Conservation (phyloP, 2,888 invertebrate species). For the Sesamia inferens region DNA sequence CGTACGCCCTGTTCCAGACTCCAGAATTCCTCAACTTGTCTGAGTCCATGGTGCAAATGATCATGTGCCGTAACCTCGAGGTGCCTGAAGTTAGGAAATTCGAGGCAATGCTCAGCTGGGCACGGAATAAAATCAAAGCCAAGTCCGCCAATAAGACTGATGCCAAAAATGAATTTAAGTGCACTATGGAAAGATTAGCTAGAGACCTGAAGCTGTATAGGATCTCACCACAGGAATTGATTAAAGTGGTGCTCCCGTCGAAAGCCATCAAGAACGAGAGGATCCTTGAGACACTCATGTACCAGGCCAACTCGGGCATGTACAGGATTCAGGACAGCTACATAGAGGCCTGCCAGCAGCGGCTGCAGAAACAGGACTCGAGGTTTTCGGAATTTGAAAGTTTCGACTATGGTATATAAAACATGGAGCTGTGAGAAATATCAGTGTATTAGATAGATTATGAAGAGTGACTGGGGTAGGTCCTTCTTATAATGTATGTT, state of each 20-base stretch:
- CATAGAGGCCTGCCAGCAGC: slow-evolving; percentile 96
- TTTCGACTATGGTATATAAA: slow-evolving; percentile 93
- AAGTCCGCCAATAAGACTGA: slow-evolving; percentile 95
- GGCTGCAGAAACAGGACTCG: slow-evolving; percentile 96
- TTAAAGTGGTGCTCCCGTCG: slow-evolving; percentile 97
- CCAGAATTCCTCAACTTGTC: slow-evolving; percentile 96
- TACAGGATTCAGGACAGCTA: slow-evolving; percentile 97
- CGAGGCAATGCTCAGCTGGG: slow-evolving; percentile 98
- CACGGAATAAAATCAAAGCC: slow-evolving; percentile 94
- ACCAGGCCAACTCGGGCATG: slow-evolving; percentile 97
- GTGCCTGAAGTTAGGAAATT: slow-evolving; percentile 97
- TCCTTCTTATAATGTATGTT: slow-evolving; percentile 86
- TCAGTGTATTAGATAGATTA: slow-evolving; percentile 89
- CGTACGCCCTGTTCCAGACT: slow-evolving; percentile 95
- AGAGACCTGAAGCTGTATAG: slow-evolving; percentile 96
- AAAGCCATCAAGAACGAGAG: slow-evolving; percentile 98
- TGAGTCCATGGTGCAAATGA: slow-evolving; percentile 98
- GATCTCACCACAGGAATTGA: slow-evolving; percentile 97
- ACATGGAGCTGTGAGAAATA: slow-evolving; percentile 86
- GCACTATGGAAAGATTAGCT: slow-evolving; percentile 97
- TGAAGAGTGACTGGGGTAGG: slow-evolving; percentile 81
- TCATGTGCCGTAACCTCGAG: slow-evolving; percentile 97
- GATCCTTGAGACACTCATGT: slow-evolving; percentile 97
- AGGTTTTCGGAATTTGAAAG: slow-evolving; percentile 95
- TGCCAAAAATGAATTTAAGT: slow-evolving; percentile 96